Percentiles rank a stretch among this genome's conserved stretches.
These are phyloP conservation scores for Philantomba maxwellii DNA, from an alignment of 2,113 vertebrate species.

Conservation along the genomic window DNA sequence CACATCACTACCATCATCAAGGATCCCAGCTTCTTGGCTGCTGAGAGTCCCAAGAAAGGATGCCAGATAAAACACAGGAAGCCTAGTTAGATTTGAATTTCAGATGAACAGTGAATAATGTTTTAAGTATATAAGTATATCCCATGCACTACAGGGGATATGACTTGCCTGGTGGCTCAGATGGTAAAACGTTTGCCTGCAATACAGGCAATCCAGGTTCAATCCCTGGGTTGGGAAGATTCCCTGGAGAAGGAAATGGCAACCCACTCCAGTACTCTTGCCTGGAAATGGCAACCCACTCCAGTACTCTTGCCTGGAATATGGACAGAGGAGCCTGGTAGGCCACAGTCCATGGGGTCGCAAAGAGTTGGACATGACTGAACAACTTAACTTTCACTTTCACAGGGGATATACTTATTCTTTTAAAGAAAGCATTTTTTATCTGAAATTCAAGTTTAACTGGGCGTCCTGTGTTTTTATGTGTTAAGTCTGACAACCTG, in stretches of 20 bases:
- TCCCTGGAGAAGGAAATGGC: background rate
- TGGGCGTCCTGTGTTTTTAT: background rate
- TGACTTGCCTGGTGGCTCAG: background rate
- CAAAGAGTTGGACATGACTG: background rate
- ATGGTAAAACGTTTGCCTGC: background rate
- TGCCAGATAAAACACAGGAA: background rate
- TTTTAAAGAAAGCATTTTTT: background rate
- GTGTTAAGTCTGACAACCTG: background rate
- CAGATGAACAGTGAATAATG: background rate
- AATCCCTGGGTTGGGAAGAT: background rate
- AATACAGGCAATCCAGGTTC: background rate
- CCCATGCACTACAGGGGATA: background rate
- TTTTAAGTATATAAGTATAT: background rate
- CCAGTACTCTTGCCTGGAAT: background rate
- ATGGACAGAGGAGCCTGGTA: background rate
- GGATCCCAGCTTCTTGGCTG: background rate
- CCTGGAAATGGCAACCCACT: background rate
- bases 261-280: background rate
- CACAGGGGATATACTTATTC: background rate
- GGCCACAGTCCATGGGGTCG: background rate
- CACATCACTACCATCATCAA: background rate
- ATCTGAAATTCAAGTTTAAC: slow-evolving; percentile 2
- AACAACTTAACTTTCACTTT: background rate
- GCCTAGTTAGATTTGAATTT: background rate
- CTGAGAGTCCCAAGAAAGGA: background rate